Evolutionary conservation across 2,113 vertebrate species (phyloP).

Genomic region (Prinia subflava): DNA sequence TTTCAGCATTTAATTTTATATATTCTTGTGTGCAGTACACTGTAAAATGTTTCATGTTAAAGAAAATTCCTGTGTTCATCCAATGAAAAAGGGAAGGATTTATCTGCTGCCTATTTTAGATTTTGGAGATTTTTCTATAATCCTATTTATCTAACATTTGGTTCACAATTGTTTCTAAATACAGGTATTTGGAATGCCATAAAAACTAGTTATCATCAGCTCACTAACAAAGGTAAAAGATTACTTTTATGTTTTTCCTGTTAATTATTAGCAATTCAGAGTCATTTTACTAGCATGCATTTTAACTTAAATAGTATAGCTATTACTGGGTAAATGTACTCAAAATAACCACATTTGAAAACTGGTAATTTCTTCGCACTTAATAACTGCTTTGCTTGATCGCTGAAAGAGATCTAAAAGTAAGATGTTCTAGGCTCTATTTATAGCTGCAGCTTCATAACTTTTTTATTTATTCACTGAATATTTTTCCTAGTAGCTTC

Average conservation of each 20-base stretch:
- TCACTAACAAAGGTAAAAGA: slow-evolving; percentile 57
- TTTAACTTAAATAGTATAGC: slow-evolving; percentile 36
- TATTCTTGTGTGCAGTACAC: neutral
- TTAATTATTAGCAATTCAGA: slow-evolving; percentile 52
- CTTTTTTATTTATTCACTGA: slow-evolving; percentile 4
- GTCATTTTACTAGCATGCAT: slow-evolving; percentile 28
- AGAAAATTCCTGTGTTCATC: neutral
- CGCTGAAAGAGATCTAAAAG: slow-evolving; percentile 22
- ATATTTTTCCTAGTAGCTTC: neutral
- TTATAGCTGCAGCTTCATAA: neutral
- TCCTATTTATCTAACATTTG: slow-evolving; percentile 21
- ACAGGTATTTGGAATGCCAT: neutral
- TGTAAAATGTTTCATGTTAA: neutral
- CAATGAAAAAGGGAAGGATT: neutral
- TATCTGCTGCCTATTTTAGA: neutral
- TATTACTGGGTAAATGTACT: slow-evolving; percentile 56
- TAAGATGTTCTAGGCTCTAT: slow-evolving; percentile 15
- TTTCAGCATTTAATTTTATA: neutral
- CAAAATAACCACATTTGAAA: slow-evolving; percentile 47
- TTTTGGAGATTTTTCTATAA: slow-evolving; percentile 18
- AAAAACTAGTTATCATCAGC: slow-evolving; percentile 51
- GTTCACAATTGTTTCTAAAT: slow-evolving; percentile 44
- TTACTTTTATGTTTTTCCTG: slow-evolving; percentile 30
- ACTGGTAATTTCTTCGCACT: slow-evolving; percentile 41
- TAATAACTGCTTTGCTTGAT: slow-evolving; percentile 48